Evolutionary conservation across 2,113 vertebrate species (phyloP).

Genomic region (Sturnus vulgaris): DNA sequence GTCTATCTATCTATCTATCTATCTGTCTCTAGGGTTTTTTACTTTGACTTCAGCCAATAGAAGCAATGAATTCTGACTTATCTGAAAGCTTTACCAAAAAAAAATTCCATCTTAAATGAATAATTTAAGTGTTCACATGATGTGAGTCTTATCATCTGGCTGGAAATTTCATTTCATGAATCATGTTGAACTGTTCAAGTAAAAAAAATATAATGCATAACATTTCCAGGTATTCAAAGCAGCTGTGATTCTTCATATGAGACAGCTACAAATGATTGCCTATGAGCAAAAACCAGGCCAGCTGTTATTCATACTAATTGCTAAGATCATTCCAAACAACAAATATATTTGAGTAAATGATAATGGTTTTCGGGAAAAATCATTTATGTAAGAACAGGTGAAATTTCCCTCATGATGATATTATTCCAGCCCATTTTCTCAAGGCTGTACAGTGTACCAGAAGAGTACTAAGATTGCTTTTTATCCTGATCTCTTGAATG

Average conservation of each 20-base stretch:
- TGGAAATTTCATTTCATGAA: neutral
- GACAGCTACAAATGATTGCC: neutral
- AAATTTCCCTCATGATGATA: neutral
- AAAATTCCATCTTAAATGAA: neutral
- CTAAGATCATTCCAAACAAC: neutral
- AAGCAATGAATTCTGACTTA: neutral
- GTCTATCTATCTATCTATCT: neutral
- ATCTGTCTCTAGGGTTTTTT: neutral
- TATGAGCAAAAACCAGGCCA: neutral
- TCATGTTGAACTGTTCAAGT: neutral
- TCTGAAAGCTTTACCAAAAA: neutral
- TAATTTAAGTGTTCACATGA: neutral
- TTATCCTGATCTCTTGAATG: neutral
- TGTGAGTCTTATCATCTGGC: neutral
- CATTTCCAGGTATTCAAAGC: neutral
- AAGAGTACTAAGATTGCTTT: neutral
- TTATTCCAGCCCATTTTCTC: neutral
- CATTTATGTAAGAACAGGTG: neutral
- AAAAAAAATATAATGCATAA: neutral
- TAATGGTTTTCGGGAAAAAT: neutral
- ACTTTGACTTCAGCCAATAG: neutral
- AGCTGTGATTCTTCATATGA: neutral
- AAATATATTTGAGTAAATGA: neutral
- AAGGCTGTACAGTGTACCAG: neutral
- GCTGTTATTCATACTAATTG: neutral